Evolutionary conservation across 2,113 vertebrate genomes (phyloP), one percentile per base, ranked within the genome.

Genomic region (Prochilodus magdalenae): DNA sequence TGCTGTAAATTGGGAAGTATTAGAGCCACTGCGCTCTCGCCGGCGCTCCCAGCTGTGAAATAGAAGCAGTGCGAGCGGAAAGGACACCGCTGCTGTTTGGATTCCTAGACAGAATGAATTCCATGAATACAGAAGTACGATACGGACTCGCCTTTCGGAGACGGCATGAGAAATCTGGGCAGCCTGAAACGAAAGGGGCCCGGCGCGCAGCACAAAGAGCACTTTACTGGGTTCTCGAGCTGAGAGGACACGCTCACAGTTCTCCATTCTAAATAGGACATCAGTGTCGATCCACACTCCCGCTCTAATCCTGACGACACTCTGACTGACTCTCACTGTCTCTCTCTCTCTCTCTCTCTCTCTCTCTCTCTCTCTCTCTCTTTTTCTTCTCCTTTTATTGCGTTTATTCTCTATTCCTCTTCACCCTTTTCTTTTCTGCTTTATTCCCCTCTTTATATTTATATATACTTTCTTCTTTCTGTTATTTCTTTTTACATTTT

Each of bases 51-150:
- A 79, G 51, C 77, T 70, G 49, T 65, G 27, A 65, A 65, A 65
- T 60, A 26, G 75, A 55, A 30, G 75, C 75, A 53, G 27, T 14
- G 65, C 36, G 65, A 69, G 62, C 18, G 49, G 77, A 44, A 57
- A 57, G 51, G 29, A 70, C 65, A 70, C 49, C 27, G 27, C 75
- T 47, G 44, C 75, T 77, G 62, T 36, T 77, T 66, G 53, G n/a
- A 79, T 66, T 57, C 26, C 77, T 53, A n/a, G n/a, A 27, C 65
- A 26, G 29, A 29, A 69, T 70, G 63, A 70, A 55, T 69, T 70
- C 33, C 77, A 69, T 79, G 77, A 79, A 79, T 70, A 70, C 29
- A 18, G 76, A 44, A 70, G 24, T 40, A 18, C 24, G 70, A 57
- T 79, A 33, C n/a, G 15, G 60, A 29, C 65, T 29, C 18, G 5